Conservation (phyloP, 2,113 vertebrate species). For the Toxotes chatareus region DNA sequence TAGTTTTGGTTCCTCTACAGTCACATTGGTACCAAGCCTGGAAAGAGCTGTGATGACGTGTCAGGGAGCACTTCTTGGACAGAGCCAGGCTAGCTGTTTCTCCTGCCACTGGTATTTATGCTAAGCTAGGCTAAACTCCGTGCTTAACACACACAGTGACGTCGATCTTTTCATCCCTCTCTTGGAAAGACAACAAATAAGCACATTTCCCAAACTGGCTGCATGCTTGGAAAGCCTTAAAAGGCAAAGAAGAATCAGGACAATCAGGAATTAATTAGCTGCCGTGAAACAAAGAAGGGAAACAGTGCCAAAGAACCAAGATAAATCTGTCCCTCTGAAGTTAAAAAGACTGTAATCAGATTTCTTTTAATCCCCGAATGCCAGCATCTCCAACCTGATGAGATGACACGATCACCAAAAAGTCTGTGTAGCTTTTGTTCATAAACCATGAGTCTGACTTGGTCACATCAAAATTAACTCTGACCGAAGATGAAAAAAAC, state of each 20-base stretch:
- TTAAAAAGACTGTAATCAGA: background rate
- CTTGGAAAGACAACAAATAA: background rate
- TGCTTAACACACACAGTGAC: background rate
- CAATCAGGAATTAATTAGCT: slow-evolving; percentile 10
- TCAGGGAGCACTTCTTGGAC: too few relatives aligned
- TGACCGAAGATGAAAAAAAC: too few relatives aligned
- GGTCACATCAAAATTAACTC: background rate
- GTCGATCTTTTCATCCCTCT: background rate
- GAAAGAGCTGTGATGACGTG: too few relatives aligned
- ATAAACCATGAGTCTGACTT: background rate
- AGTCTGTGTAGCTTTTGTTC: background rate
- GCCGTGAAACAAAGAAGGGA: background rate
- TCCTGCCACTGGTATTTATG: background rate
- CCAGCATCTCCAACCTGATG: background rate
- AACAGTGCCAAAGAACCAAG: background rate
- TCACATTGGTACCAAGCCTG: background rate
- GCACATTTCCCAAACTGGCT: background rate
- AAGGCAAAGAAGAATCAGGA: background rate
- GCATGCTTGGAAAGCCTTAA: background rate
- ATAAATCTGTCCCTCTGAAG: background rate
- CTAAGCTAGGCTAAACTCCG: background rate
- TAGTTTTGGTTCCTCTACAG: background rate
- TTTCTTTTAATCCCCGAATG: slow-evolving; percentile 7
- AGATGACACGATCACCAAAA: background rate
- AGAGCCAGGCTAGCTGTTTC: background rate